Evolutionary conservation across 1,140 invertebrate species (phyloP), one percentile per base, ranked within the genome.

Genomic region (Drosophila equinoxialis): DNA sequence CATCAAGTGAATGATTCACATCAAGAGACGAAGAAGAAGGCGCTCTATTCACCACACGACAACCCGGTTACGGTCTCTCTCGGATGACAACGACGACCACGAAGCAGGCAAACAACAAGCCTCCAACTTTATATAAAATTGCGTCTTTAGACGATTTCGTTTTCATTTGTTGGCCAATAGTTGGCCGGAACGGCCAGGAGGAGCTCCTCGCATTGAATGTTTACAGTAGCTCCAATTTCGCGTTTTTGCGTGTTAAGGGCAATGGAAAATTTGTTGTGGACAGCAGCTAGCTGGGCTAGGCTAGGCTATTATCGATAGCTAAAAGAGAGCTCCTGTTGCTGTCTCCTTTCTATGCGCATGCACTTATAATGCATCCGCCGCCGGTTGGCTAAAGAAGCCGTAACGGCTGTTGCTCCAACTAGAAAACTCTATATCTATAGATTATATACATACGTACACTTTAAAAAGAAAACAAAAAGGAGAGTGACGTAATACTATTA

Each of bases 281-380:
- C 69, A 61, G 23, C 58, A 17, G 33, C 11, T 51, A n/a, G 23
- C 60, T 30, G 57, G 57, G 3, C 30, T 30, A 30, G 30, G 30
- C 30, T 30, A 30, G 30, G 6, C 30, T 30, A 30, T 30, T 30
- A 30, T 30, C 30, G 30, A 30, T 39, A 39, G 62, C 33, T 45
- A 55, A 55, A n/a, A 35, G 48, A 33, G 17, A 55, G 68, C 78
- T 80, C 78, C 77, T 78, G 68, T 75, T 79, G 67, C 75, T 74
- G 64, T 86, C 82, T 87, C 75, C 79, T 81, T 70, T 79, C 68
- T 87, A 69, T 86, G 82, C 82, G 82, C 82, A 86, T 86, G 82
- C 79, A 86, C 83, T 78, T 74, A 75, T 77, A 41, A 39, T 68
- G 62, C 72, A 71, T 61, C 42, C 42, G 69, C 77, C 58, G 51